phyloP scores from a whole-genome alignment of 1,140 invertebrate genomes.

The Thaumatotibia leucotreta region DNA sequence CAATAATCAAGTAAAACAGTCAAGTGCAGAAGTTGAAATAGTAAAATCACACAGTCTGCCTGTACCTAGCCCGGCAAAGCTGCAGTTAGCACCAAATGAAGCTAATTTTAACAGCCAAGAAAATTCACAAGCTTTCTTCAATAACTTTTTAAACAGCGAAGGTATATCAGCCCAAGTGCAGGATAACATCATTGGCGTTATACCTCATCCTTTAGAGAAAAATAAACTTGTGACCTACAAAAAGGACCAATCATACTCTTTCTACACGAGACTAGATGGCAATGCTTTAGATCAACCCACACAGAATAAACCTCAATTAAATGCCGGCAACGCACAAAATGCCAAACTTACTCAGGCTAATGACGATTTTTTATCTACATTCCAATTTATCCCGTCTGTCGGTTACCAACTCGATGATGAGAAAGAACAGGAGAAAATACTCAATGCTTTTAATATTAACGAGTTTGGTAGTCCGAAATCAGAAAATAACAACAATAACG shows the following conservation, averaged over 20 bases:
- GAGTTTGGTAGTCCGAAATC: conserved; percentile 38
- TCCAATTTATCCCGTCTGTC: conserved; percentile 55
- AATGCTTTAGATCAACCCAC: conserved; percentile 18
- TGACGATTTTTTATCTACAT: conserved; percentile 32
- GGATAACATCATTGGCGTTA: conserved; percentile 57
- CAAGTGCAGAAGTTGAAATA: conserved; percentile 40
- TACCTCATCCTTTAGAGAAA: conserved; percentile 54
- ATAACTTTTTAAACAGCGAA: conserved; percentile 35
- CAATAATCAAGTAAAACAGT: conserved; percentile 19
- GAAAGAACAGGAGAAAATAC: conserved; percentile 43
- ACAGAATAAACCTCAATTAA: conserved; percentile 5
- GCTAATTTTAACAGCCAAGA: conserved; percentile 31
- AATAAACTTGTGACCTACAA: conserved; percentile 61
- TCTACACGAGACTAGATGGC: conserved; percentile 48
- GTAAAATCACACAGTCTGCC: conserved; percentile 37
- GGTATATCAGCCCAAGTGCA: conserved; percentile 58
- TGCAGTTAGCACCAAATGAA: conserved; percentile 30
- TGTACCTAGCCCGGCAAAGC: conserved; percentile 24
- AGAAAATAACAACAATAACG: conserved; percentile 16
- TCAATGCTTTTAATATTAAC: conserved; percentile 46
- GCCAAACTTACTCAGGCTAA: conserved; percentile 27
- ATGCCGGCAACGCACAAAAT: conserved; percentile 25
- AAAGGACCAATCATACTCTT: conserved; percentile 61
- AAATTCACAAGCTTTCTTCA: conserved; percentile 17
- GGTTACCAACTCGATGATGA: conserved; percentile 54